Percentiles rank a stretch among this genome's conserved stretches.
Conservation (phyloP, 2,113 vertebrate species). For the Rhineura floridana region DNA sequence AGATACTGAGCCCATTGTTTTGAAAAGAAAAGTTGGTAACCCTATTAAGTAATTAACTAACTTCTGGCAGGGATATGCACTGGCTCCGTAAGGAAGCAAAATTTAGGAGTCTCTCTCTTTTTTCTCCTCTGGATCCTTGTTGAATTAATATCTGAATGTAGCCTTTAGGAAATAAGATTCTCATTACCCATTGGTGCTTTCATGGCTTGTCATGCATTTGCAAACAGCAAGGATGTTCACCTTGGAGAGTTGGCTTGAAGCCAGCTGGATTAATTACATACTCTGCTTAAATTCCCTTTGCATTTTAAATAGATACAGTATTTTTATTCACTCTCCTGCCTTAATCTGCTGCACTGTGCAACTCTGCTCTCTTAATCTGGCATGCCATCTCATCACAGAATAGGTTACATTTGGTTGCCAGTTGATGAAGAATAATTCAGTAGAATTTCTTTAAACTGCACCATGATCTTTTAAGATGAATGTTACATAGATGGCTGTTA, state of each 20-base stretch:
- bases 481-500: background rate
- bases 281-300: slow-evolving; percentile 57
- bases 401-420: background rate
- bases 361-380: slow-evolving; percentile 22
- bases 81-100: background rate
- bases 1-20: background rate
- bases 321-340: slow-evolving; percentile 18
- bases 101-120: background rate
- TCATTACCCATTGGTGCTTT: slow-evolving; percentile 34
- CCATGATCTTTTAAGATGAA: background rate
- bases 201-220: slow-evolving; percentile 34
- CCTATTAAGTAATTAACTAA: background rate
- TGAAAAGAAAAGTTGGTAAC: background rate
- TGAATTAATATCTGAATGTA: background rate
- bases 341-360: background rate
- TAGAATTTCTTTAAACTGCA: slow-evolving; percentile 4
- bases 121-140: background rate
- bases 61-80: background rate
- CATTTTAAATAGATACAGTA: slow-evolving; percentile 55
- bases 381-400: slow-evolving; percentile 25
- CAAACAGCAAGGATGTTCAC: slow-evolving; percentile 66
- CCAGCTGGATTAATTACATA: slow-evolving; percentile 42
- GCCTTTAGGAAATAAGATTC: slow-evolving; percentile 26
- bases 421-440: slow-evolving; percentile 6
- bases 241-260: slow-evolving; percentile 32